A percentile compares a stretch with the other conserved stretches of the same genome.
Conservation (phyloP, 2,888 invertebrate species). For the Tineola bisselliella region DNA sequence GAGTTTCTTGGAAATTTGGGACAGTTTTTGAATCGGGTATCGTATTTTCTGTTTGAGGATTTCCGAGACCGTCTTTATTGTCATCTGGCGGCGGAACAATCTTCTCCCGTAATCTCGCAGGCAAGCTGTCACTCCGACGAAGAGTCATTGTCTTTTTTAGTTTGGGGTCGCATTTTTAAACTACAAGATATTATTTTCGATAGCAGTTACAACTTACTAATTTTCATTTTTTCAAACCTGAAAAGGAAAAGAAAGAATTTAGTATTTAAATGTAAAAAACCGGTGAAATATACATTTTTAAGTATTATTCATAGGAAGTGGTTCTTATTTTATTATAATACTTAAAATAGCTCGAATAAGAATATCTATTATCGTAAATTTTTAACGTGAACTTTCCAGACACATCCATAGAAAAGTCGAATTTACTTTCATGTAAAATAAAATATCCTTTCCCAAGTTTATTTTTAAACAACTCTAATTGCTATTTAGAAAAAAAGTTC, state of each 20-base stretch:
- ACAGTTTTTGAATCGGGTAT: slow-evolving; percentile 43
- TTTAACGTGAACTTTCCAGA: neutral
- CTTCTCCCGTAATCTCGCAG: slow-evolving; percentile 41
- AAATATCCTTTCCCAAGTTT: neutral
- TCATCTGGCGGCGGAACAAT: slow-evolving; percentile 25
- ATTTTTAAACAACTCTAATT: neutral
- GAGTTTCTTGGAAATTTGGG: slow-evolving; percentile 39
- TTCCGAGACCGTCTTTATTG: slow-evolving; percentile 19
- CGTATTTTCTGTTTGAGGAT: slow-evolving; percentile 22
- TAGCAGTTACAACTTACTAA: neutral
- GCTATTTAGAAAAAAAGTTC: neutral
- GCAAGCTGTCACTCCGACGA: slow-evolving; percentile 61
- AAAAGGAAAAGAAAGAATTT: neutral
- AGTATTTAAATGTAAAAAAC: neutral
- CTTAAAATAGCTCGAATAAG: neutral
- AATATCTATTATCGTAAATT: neutral
- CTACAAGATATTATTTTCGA: neutral
- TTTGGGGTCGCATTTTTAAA: slow-evolving; percentile 47
- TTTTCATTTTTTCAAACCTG: neutral
- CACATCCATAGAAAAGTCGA: neutral
- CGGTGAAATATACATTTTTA: neutral
- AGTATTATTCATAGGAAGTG: neutral
- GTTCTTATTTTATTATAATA: neutral
- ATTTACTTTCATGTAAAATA: neutral
- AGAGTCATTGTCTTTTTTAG: slow-evolving; percentile 50